Percentiles rank a stretch among this genome's conserved stretches.
These are phyloP conservation scores for Portevinia maculata DNA, from an alignment of 2,888 invertebrate genomes.

Conservation along the genomic window DNA sequence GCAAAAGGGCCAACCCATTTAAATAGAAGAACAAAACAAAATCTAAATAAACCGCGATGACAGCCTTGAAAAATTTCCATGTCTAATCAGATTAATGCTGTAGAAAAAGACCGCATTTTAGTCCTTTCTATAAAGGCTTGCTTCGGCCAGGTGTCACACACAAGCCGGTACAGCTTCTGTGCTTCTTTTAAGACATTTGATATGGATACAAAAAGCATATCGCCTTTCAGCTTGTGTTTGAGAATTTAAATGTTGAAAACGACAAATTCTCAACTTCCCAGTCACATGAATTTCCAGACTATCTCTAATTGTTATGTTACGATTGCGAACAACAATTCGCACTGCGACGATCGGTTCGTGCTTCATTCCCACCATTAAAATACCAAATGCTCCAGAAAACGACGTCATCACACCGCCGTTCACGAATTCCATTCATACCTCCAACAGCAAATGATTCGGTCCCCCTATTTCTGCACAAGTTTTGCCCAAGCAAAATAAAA, in stretches of 20 bases:
- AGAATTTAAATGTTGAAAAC: too few relatives aligned
- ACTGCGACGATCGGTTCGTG: conserved; percentile 22
- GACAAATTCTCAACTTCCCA: not conserved
- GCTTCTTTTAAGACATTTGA: conserved; percentile 17
- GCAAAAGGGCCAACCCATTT: conserved; percentile 27
- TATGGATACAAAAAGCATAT: too few relatives aligned
- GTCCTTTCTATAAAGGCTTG: not conserved
- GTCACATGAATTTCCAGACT: not conserved
- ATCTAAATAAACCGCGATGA: not conserved
- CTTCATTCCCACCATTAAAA: conserved; percentile 43
- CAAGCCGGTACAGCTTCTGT: conserved; percentile 41
- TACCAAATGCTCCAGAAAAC: conserved; percentile 43
- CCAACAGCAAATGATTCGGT: conserved; percentile 25
- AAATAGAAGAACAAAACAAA: not conserved
- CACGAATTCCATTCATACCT: conserved; percentile 58
- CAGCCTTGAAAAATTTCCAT: not conserved
- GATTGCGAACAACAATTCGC: not conserved
- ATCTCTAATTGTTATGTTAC: conserved; percentile 8
- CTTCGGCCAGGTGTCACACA: conserved; percentile 40
- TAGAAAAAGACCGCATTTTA: not conserved
- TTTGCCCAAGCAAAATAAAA: conserved; percentile 29
- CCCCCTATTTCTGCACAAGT: conserved; percentile 31
- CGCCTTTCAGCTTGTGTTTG: too few relatives aligned
- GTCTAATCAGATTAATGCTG: conserved; percentile 1
- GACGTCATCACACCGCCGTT: conserved; percentile 53